Percentiles rank a stretch among this genome's conserved stretches.
phyloP scores from a whole-genome alignment of 2,797 vertebrate species.

The Adelosebastes latens region DNA sequence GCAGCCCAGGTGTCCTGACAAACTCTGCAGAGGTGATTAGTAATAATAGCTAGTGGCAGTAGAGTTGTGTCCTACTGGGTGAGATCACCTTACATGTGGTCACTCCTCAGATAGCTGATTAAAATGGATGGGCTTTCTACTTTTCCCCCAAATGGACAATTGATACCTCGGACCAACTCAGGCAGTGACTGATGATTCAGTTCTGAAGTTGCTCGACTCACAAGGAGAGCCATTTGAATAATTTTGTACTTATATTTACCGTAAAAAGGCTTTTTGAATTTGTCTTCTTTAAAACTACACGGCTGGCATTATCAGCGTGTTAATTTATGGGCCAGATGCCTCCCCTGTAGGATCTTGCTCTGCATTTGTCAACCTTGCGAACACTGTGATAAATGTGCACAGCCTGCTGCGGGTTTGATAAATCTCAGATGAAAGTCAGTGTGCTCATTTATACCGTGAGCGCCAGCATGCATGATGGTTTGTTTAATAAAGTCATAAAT shows the following conservation, averaged over 20 bases:
- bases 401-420: conserved; percentile 2
- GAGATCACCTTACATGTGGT: conserved; percentile 81
- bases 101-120: conserved; percentile 84
- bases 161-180: conserved; percentile 67
- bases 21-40: conserved; percentile 80
- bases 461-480: neutral
- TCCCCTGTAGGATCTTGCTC: neutral
- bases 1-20: conserved; percentile 76
- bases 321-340: conserved; percentile 12
- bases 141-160: conserved; percentile 70
- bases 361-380: conserved; percentile 5
- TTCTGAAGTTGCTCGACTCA: conserved; percentile 43
- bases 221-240: conserved; percentile 17
- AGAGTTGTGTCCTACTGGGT: conserved; percentile 66
- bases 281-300: neutral
- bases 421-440: conserved; percentile 20
- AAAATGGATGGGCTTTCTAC: conserved; percentile 83
- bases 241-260: conserved; percentile 19
- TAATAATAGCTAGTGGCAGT: conserved; percentile 73
- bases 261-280: neutral
- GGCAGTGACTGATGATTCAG: conserved; percentile 48
- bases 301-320: neutral
- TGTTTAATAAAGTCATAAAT: conserved; percentile 23
- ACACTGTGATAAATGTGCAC: conserved; percentile 21
- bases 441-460: conserved; percentile 9